phyloP scores from a whole-genome alignment of 2,797 vertebrate species.

The Orientallactaga sibirica region DNA sequence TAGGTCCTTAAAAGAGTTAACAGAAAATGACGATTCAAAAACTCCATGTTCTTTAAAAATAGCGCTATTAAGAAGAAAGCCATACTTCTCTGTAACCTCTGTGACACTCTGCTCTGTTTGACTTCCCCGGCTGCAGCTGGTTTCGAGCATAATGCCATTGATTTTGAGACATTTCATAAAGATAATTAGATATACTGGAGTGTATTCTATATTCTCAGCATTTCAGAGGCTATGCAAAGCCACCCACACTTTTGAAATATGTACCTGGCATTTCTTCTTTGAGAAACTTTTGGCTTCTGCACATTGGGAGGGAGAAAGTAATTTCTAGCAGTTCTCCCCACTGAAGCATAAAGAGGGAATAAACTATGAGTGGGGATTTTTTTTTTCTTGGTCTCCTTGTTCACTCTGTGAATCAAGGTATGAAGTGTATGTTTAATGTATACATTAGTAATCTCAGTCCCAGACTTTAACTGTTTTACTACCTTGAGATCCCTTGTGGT shows the following conservation, averaged over 20 bases:
- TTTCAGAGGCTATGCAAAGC: conserved; percentile 77
- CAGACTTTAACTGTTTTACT: conserved; percentile 65
- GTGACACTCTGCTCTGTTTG: conserved; percentile 73
- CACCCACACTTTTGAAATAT: conserved; percentile 74
- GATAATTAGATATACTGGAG: conserved; percentile 82
- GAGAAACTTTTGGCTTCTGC: conserved; percentile 63
- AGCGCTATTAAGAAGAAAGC: conserved; percentile 71
- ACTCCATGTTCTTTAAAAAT: conserved; percentile 71
- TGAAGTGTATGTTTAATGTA: conserved; percentile 70
- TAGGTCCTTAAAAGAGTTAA: conserved; percentile 69
- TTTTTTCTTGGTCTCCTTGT: conserved; percentile 26
- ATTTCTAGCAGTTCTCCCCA: conserved; percentile 46
- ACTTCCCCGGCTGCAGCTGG: conserved; percentile 71
- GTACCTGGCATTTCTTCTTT: conserved; percentile 60
- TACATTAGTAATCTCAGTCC: conserved; percentile 60
- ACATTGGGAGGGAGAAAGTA: not conserved
- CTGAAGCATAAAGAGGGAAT: conserved; percentile 49
- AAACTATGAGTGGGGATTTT: not conserved
- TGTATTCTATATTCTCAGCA: conserved; percentile 72
- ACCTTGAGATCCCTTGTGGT: conserved; percentile 70
- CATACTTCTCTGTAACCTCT: conserved; percentile 55
- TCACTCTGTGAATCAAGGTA: conserved; percentile 68
- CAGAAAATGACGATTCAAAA: conserved; percentile 70
- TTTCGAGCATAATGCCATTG: conserved; percentile 78
- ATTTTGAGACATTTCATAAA: conserved; percentile 84